Conservation (phyloP, 64 coral and sea anemone genomes). For the Platygyra sinensis region DNA sequence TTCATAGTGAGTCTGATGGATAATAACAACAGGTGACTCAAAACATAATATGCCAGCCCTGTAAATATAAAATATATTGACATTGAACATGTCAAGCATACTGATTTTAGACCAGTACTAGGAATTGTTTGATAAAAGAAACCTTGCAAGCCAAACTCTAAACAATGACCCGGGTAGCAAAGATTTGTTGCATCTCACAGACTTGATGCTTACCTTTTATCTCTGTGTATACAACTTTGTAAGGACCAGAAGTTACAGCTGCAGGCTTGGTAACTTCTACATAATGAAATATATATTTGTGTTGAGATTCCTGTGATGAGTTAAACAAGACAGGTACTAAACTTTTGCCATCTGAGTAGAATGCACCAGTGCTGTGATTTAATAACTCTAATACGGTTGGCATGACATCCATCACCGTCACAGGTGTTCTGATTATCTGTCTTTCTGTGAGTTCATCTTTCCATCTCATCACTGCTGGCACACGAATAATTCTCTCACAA, state of each 20-base stretch:
- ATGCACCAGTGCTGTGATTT: slow-evolving; percentile 42
- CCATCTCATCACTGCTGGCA: slow-evolving; percentile 81
- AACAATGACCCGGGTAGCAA: too few relatives aligned
- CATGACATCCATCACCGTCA: slow-evolving; percentile 75
- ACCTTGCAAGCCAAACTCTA: too few relatives aligned
- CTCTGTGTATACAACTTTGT: slow-evolving; percentile 67
- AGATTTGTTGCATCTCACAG: neutral
- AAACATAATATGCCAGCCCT: too few relatives aligned
- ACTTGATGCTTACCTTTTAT: slow-evolving; percentile 48
- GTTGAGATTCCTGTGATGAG: slow-evolving; percentile 48
- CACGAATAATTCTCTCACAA: slow-evolving; percentile 74
- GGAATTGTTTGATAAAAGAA: too few relatives aligned
- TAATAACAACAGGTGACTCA: too few relatives aligned
- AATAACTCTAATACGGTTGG: slow-evolving; percentile 76
- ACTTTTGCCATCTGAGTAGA: slow-evolving; percentile 66
- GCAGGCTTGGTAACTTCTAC: slow-evolving; percentile 76
- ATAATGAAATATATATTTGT: slow-evolving; percentile 84
- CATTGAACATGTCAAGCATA: too few relatives aligned
- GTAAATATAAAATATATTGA: too few relatives aligned
- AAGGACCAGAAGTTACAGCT: slow-evolving; percentile 62
- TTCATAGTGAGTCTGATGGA: too few relatives aligned
- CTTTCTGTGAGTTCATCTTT: slow-evolving; percentile 28
- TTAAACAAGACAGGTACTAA: slow-evolving; percentile 65
- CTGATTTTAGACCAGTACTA: too few relatives aligned
- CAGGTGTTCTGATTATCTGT: slow-evolving; percentile 58